Base-by-base conservation (phyloP, 2,113 vertebrate genomes). In the Crypturellus undulatus region DNA sequence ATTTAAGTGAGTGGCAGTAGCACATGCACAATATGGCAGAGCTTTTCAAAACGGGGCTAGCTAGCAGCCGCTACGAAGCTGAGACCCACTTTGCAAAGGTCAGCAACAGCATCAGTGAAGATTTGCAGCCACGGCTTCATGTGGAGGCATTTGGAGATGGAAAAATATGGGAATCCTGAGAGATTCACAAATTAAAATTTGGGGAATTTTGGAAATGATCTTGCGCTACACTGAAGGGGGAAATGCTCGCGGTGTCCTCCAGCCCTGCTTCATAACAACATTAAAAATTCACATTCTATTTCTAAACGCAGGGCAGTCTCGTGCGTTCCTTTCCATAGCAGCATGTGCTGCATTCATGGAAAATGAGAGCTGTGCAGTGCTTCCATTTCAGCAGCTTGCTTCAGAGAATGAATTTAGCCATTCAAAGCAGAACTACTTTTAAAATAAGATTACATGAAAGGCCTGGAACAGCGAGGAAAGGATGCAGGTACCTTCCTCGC, bases 241-340 rank as follows among this genome's bases (percentile, higher is more conserved):
- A 76, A 90, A 89, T 86, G 58, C 89, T 89, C 77, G 52, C 79
- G 89, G 87, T 87, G 63, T 78, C 56, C 36, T 76, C 56, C 84
- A 81, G 52, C 94, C 45, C 93, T 12, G 1, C 63, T 71, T 96
- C 38, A 25, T 88, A 95, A 42, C 11, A 42, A 42, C 8, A 42
- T 42, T 13, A 42, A 42, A 42, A 42, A 96, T 97, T 96, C 93
- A 84, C 79, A 83, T 95, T 94, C 83, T 79, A 91, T 96, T 96
- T 96, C 89, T 54, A 77, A 87, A 96, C 86, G 84, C 12, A 0
- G 89, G 78, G 89, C 93, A 96, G 79, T 94, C 94, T 93, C 87
- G 76, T 79, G 69, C 92, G 88, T 94, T 94, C 94, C 94, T 95
- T 96, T 96, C 84, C 96, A 64, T 87, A 96, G 56, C 94, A 96